Percentiles rank a stretch among this genome's conserved stretches.
These are phyloP conservation scores for Notodonta dromedarius DNA, from an alignment of 2,888 invertebrate species.

Conservation along the genomic window DNA sequence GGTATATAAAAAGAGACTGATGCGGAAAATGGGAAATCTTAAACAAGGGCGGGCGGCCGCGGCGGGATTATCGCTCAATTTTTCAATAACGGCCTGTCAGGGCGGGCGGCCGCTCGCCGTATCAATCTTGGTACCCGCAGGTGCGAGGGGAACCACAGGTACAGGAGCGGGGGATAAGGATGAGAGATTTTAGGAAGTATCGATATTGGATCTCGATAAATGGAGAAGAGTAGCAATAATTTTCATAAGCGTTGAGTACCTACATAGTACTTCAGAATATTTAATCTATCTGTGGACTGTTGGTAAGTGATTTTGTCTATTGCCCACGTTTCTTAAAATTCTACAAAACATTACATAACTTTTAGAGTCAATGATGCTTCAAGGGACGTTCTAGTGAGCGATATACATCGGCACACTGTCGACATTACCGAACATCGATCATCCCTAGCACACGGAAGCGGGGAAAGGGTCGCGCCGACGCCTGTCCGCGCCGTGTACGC, in stretches of 20 bases:
- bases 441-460: slow-evolving; percentile 11
- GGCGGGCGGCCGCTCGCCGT: slow-evolving; percentile 55
- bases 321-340: too few relatives aligned
- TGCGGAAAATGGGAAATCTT: slow-evolving; percentile 55
- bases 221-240: not conserved
- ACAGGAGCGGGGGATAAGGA: slow-evolving; percentile 23
- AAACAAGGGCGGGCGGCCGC: slow-evolving; percentile 55
- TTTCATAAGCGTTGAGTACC: too few relatives aligned
- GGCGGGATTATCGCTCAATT: slow-evolving; percentile 77
- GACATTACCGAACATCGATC: slow-evolving; percentile 29
- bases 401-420: not conserved
- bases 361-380: too few relatives aligned
- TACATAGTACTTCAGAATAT: too few relatives aligned
- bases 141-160: slow-evolving; percentile 44
- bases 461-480: slow-evolving; percentile 30
- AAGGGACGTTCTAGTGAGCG: not conserved
- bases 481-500: slow-evolving; percentile 56
- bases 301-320: too few relatives aligned
- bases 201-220: not conserved
- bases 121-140: slow-evolving; percentile 77
- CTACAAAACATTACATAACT: too few relatives aligned
- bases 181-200: slow-evolving; percentile 2
- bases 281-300: too few relatives aligned
- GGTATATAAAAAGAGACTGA: slow-evolving; percentile 18
- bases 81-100: slow-evolving; percentile 80